Percentiles rank a stretch among this genome's conserved stretches.
phyloP scores from a whole-genome alignment of 2,888 invertebrate genomes.

The Junonia oenone region DNA sequence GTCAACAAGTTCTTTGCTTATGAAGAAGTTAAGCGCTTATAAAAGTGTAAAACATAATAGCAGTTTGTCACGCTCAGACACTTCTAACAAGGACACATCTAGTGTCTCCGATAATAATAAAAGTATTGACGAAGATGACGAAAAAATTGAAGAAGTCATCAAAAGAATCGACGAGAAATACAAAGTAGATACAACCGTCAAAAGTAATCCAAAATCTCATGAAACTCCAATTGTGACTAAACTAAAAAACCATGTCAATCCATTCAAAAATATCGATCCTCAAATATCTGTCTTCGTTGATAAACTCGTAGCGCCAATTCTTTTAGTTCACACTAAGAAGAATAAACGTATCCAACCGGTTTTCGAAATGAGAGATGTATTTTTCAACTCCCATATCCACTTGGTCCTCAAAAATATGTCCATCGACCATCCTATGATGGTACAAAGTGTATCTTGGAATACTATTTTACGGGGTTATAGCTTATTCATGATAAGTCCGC shows the following conservation, averaged over 20 bases:
- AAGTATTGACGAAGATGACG: slow-evolving; percentile 33
- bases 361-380: slow-evolving; percentile 47
- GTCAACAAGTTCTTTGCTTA: slow-evolving; percentile 27
- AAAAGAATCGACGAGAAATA: slow-evolving; percentile 35
- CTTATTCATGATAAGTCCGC: slow-evolving; percentile 81
- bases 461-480: slow-evolving; percentile 83
- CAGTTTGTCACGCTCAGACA: slow-evolving; percentile 33
- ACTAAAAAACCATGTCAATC: slow-evolving; percentile 49
- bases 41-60: slow-evolving; percentile 26
- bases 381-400: slow-evolving; percentile 52
- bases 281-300: slow-evolving; percentile 63
- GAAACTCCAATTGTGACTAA: slow-evolving; percentile 2
- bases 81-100: slow-evolving; percentile 33
- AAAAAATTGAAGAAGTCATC: slow-evolving; percentile 37
- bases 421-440: slow-evolving; percentile 61
- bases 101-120: neutral
- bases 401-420: slow-evolving; percentile 48
- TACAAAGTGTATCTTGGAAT: slow-evolving; percentile 86
- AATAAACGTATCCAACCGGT: slow-evolving; percentile 49
- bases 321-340: slow-evolving; percentile 66
- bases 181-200: slow-evolving; percentile 11
- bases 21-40: slow-evolving; percentile 32
- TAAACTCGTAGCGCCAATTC: slow-evolving; percentile 54
- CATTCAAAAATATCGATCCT: slow-evolving; percentile 56
- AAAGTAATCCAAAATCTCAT: slow-evolving; percentile 4